Evolutionary conservation across 2,797 vertebrate genomes (phyloP).

Genomic region (Novumbra hubbsi): DNA sequence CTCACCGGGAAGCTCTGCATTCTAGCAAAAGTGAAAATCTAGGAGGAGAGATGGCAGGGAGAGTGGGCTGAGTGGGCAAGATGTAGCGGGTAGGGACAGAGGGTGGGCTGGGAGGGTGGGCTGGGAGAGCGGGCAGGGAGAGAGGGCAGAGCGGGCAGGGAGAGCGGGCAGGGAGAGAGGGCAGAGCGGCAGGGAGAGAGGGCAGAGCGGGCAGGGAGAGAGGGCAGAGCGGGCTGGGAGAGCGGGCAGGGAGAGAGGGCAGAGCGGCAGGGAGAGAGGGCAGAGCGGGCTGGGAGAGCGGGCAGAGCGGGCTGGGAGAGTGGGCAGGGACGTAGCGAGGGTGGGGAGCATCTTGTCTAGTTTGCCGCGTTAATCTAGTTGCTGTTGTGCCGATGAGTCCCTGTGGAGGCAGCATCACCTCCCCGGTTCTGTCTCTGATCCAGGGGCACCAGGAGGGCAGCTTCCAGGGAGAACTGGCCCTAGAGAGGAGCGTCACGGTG

Average conservation of each 20-base stretch:
- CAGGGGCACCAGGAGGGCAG: neutral
- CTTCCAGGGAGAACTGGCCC: constrained; percentile 39
- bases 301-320: neutral
- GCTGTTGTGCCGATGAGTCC: constrained; percentile 31
- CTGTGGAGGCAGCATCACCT: constrained; percentile 37
- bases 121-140: neutral
- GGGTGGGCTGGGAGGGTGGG: neutral
- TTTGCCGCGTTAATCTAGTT: constrained; percentile 12
- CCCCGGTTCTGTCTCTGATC: neutral
- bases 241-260: too few relatives aligned
- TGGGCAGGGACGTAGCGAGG: neutral
- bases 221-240: neutral
- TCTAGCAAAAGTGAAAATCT: neutral
- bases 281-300: neutral
- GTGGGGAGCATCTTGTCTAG: constrained; percentile 1
- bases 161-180: neutral
- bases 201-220: neutral
- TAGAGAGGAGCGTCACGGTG: constrained; percentile 52
- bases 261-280: neutral
- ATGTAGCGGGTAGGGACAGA: neutral
- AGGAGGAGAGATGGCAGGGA: neutral
- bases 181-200: neutral
- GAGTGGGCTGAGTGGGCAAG: constrained; percentile 1
- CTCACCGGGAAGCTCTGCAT: neutral
- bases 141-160: constrained; percentile 4